Percentiles rank a stretch among this genome's conserved stretches.
These are phyloP conservation scores for Cantharis rufa DNA, from an alignment of 2,888 invertebrate species.

Conservation along the genomic window DNA sequence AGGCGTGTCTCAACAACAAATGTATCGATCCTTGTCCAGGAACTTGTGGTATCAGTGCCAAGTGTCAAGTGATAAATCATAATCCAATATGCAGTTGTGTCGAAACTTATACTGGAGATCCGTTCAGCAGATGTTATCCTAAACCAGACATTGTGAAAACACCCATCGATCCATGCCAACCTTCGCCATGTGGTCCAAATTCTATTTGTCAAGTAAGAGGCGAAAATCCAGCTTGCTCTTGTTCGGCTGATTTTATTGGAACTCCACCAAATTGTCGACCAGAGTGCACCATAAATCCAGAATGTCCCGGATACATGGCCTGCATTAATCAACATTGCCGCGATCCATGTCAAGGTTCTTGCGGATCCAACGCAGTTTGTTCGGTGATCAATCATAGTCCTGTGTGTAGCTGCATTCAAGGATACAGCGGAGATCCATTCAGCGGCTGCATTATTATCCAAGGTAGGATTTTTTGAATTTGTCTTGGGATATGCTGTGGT, in stretches of 20 bases:
- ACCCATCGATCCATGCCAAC: slow-evolving; percentile 66
- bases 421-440: slow-evolving; percentile 74
- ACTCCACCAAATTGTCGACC: slow-evolving; percentile 65
- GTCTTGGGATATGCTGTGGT: not conserved
- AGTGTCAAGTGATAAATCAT: slow-evolving; percentile 74
- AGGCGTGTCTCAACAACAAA: slow-evolving; percentile 71
- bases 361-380: slow-evolving; percentile 59
- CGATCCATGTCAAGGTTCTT: slow-evolving; percentile 60
- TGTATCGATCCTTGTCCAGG: slow-evolving; percentile 73
- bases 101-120: slow-evolving; percentile 64
- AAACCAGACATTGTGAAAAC: slow-evolving; percentile 29
- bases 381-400: slow-evolving; percentile 69
- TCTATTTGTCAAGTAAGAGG: slow-evolving; percentile 72
- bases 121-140: slow-evolving; percentile 65
- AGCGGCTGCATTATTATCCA: slow-evolving; percentile 66
- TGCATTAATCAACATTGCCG: slow-evolving; percentile 51
- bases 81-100: slow-evolving; percentile 74
- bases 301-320: slow-evolving; percentile 58
- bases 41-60: slow-evolving; percentile 69
- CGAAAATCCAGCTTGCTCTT: slow-evolving; percentile 62
- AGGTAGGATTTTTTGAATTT: slow-evolving; percentile 45
- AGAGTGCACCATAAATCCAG: slow-evolving; percentile 61
- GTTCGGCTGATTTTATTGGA: slow-evolving; percentile 63
- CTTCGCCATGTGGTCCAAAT: slow-evolving; percentile 79
- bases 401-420: slow-evolving; percentile 64